Evolutionary conservation across 2,113 vertebrate genomes (phyloP).

Genomic region (Silurus glanis): DNA sequence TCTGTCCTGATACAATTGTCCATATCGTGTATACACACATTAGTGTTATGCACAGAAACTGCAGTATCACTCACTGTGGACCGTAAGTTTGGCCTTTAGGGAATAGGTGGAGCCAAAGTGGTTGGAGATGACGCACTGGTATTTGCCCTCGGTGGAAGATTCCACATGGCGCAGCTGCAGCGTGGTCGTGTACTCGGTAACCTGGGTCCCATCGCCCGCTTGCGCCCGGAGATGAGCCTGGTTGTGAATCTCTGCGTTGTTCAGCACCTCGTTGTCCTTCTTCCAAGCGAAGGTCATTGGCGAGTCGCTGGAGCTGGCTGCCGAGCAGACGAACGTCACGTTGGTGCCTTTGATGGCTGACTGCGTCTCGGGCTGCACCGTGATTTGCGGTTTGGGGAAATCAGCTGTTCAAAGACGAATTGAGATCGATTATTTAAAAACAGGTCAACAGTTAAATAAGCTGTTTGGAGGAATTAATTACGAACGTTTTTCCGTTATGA

Average conservation of each 20-base stretch:
- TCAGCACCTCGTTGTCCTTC: conserved; percentile 91
- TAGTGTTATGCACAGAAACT: background rate
- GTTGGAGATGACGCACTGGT: conserved; percentile 98
- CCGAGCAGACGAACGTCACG: conserved; percentile 91
- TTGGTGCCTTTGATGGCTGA: conserved; percentile 89
- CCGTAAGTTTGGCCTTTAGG: conserved; percentile 91
- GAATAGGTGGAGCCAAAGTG: conserved; percentile 97
- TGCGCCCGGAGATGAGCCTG: conserved; percentile 87
- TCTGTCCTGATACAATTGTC: background rate
- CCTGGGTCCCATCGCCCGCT: conserved; percentile 77
- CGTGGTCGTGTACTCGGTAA: conserved; percentile 93
- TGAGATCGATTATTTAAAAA: no score
- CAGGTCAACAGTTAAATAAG: background rate
- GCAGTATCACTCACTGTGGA: conserved; percentile 83
- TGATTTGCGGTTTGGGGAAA: conserved; percentile 97
- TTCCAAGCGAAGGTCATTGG: conserved; percentile 98
- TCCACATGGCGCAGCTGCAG: conserved; percentile 84
- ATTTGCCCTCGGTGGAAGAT: conserved; percentile 89
- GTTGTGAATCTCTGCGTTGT: conserved; percentile 89
- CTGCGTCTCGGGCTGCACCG: conserved; percentile 92
- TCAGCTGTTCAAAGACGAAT: conserved; percentile 76
- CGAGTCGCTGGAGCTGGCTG: conserved; percentile 95
- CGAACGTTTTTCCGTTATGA: conserved; percentile 26
- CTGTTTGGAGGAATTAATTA: background rate
- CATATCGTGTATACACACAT: background rate